Evolutionary conservation across 2,888 invertebrate species (phyloP), one percentile per base, ranked within the genome.

Genomic region (Habroteleia sp.): DNA sequence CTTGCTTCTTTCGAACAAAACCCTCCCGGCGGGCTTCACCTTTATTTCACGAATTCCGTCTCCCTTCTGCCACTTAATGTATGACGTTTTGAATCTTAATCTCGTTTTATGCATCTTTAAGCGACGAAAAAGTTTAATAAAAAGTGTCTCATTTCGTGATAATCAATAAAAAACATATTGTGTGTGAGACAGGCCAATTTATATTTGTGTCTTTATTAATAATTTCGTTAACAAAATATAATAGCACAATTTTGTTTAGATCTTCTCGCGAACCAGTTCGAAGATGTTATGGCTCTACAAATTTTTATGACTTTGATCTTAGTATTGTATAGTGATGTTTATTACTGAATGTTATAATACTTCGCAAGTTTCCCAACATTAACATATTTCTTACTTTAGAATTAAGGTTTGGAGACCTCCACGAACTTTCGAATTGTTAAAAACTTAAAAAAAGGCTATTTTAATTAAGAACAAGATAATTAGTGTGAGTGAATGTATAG

Each of bases 231-330:
- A n/a, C n/a, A n/a, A n/a, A n/a, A n/a, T n/a, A n/a, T n/a, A n/a
- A n/a, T n/a, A n/a, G n/a, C n/a, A n/a, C n/a, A n/a, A n/a, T n/a
- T n/a, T n/a, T n/a, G n/a, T n/a, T n/a, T n/a, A n/a, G n/a, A n/a
- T n/a, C n/a, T n/a, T n/a, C n/a, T n/a, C 8, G n/a, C 17, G 29
- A 46, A 35, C 29, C 35, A n/a, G n/a, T 29, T 17, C 23, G 17
- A 42, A 31, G 29, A 42, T 62, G 50, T 63, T 35, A 56, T 41
- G 46, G 33, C 39, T 48, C 48, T 48, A 63, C 58, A 42, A 50
- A 72, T 72, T 58, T 63, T 63, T 71, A 71, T 54, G 41, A 58
- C 50, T 72, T 63, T 72, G 72, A 65, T 65, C 44, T 58, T 31
- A 33, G 37, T 48, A 39, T 46, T 39, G 42, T 41, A n/a, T n/a